Evolutionary conservation across 2,113 vertebrate genomes (phyloP).

Genomic region (Climacteris rufus): DNA sequence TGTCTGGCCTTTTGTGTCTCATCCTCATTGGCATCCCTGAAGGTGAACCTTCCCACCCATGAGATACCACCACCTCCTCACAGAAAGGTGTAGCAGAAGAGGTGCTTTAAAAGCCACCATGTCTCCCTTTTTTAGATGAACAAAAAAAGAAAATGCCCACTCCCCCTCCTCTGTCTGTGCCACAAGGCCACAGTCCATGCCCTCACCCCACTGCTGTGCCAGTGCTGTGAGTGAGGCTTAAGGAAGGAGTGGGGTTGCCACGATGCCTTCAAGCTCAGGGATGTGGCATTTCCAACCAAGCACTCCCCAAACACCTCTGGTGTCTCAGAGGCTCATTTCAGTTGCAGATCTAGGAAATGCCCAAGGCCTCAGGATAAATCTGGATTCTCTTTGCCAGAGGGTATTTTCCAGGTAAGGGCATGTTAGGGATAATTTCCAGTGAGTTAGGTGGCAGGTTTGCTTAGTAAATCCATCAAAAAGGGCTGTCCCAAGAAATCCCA

Average conservation of each 20-base stretch:
- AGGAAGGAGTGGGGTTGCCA: not conserved
- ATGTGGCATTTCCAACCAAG: fast-evolving
- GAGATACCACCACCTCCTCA: not conserved
- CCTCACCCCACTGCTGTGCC: not conserved
- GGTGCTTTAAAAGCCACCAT: not conserved
- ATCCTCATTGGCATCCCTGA: constrained; percentile 72
- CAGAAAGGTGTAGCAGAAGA: not conserved
- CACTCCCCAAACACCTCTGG: not conserved
- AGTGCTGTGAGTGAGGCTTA: not conserved
- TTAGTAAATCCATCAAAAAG: not conserved
- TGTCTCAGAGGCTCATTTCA: not conserved
- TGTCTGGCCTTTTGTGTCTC: constrained; percentile 78
- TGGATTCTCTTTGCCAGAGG: not conserved
- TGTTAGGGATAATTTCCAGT: not conserved
- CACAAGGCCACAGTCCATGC: not conserved
- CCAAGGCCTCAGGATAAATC: not conserved
- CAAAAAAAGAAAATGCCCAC: not conserved
- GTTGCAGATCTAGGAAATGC: not conserved
- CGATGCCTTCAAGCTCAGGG: not conserved
- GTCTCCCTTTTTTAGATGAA: not conserved
- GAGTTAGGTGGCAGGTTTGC: not conserved
- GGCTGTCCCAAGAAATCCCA: not conserved
- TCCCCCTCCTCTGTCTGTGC: not conserved
- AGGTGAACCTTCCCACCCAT: constrained; percentile 58
- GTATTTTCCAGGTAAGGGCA: not conserved